Percentiles rank a stretch among this genome's conserved stretches.
Conservation (phyloP, 2,797 vertebrate genomes). For the Peromyscus eremicus region DNA sequence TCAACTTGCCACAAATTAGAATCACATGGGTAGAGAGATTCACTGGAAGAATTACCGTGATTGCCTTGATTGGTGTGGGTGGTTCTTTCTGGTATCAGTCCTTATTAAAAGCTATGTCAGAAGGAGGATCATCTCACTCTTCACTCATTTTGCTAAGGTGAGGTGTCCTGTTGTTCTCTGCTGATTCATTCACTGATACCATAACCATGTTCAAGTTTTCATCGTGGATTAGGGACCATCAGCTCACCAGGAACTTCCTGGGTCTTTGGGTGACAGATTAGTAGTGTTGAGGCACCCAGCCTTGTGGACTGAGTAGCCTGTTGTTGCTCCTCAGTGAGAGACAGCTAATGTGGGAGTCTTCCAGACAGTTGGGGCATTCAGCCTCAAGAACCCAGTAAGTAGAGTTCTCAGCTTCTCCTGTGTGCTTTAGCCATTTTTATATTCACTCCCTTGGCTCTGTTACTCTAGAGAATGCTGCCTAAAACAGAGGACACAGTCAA, state of each 20-base stretch:
- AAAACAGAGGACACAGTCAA: background rate
- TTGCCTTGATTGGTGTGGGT: background rate
- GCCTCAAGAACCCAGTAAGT: background rate
- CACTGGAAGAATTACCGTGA: background rate
- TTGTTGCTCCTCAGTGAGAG: background rate
- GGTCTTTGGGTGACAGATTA: background rate
- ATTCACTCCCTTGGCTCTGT: background rate
- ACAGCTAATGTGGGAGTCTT: background rate
- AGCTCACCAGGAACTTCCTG: background rate
- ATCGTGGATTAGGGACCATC: too few relatives aligned
- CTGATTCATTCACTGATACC: too few relatives aligned
- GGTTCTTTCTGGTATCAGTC: background rate
- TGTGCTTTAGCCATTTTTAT: background rate
- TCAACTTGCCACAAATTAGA: background rate
- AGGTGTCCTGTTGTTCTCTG: background rate
- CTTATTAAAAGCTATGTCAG: background rate
- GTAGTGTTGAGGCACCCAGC: too few relatives aligned
- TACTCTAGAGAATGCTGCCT: background rate
- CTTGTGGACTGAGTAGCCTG: background rate
- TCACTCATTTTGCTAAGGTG: background rate
- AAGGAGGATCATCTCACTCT: background rate
- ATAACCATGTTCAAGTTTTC: background rate
- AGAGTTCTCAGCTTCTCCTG: background rate
- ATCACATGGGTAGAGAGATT: background rate
- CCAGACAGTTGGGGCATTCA: background rate